phyloP scores from a whole-genome alignment of 2,797 vertebrate species.

The Hypotaenidia okinawae region DNA sequence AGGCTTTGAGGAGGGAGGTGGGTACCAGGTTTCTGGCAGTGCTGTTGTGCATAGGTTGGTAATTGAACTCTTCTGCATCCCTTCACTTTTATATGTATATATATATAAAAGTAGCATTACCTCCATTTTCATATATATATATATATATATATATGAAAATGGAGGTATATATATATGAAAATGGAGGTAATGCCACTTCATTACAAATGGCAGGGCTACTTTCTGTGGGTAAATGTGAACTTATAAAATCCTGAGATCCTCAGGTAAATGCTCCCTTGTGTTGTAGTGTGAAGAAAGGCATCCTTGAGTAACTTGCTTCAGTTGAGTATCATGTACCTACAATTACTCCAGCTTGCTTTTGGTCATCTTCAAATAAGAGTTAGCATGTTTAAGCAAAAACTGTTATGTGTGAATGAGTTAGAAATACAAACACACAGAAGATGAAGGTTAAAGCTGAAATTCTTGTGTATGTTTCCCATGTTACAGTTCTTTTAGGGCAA shows the following conservation, averaged over 20 bases:
- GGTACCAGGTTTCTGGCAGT: not conserved
- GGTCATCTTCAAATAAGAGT: not conserved
- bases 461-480: not conserved
- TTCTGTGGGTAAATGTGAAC: not conserved
- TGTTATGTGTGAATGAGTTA: not conserved
- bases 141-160: too few species aligned
- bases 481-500: not conserved
- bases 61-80: not conserved
- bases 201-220: not conserved
- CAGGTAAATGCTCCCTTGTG: not conserved
- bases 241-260: not conserved
- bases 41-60: not conserved
- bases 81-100: not conserved
- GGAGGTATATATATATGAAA: not conserved
- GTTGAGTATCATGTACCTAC: fast-evolving
- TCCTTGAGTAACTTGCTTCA: not conserved
- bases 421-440: not conserved
- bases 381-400: not conserved
- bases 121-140: too few species aligned
- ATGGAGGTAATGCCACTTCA: not conserved
- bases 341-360: not conserved
- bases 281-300: not conserved
- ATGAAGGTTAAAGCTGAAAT: not conserved
- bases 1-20: not conserved
- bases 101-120: too few species aligned